Evolutionary conservation across 2,113 vertebrate species (phyloP).

Genomic region (Chinchilla lanigera): DNA sequence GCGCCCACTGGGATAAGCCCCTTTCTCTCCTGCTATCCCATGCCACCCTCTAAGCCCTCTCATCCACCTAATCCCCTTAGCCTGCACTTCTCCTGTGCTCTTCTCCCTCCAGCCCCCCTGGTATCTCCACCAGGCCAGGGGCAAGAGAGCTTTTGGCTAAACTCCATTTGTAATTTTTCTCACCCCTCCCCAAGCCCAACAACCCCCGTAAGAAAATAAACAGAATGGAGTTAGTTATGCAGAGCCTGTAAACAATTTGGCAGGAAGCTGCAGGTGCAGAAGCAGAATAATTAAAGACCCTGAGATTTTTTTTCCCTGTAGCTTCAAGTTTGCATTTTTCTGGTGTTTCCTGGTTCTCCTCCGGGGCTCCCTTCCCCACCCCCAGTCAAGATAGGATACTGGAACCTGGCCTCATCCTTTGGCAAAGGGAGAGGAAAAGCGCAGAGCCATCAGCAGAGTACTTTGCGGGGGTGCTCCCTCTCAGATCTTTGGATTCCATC

Average conservation of each 20-base stretch:
- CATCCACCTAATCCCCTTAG: neutral
- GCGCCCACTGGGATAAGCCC: conserved; percentile 55
- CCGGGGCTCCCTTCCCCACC: neutral
- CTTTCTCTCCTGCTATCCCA: conserved; percentile 56
- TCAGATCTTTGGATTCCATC: neutral
- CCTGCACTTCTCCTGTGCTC: neutral
- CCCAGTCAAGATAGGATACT: conserved; percentile 17
- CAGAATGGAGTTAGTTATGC: neutral
- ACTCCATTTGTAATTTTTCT: conserved; percentile 60
- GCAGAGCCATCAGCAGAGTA: neutral
- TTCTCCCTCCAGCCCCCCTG: neutral
- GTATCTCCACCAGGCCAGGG: conserved; percentile 44
- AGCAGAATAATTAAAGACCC: neutral
- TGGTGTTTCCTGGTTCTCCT: neutral
- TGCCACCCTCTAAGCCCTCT: neutral
- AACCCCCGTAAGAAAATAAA: conserved; percentile 47
- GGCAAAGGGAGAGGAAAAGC: neutral
- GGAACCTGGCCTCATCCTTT: conserved; percentile 22
- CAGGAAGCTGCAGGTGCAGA: conserved; percentile 64
- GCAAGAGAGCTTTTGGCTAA: conserved; percentile 48
- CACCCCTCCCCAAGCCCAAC: neutral
- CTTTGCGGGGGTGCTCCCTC: conserved; percentile 20
- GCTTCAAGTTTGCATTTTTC: conserved; percentile 42
- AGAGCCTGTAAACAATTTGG: conserved; percentile 16
- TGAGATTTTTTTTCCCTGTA: conserved; percentile 32